Evolutionary conservation across 2,797 vertebrate genomes (phyloP), one percentile per base, ranked within the genome.

Genomic region (Acipenser oxyrinchus): DNA sequence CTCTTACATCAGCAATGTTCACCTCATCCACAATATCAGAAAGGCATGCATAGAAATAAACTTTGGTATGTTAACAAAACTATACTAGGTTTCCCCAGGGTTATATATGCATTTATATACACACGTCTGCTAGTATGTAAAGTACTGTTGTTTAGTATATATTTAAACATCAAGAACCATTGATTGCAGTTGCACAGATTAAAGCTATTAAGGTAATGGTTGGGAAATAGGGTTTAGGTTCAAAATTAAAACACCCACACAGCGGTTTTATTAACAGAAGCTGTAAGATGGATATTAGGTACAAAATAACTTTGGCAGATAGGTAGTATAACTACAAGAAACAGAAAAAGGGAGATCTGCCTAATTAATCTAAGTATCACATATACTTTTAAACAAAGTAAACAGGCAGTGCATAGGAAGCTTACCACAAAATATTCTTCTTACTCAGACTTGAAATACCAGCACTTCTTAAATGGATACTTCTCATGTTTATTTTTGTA

Each of bases 31-130:
- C 83, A 82, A 68, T 85, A 82, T 81, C 81, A 84, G 80, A 83
- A 89, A 92, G 89, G 93, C 93, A 94, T 96, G 95, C 94, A 94
- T 91, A 93, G 86, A 93, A 93, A 93, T 85, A 87, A 92, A 94
- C 91, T 95, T 96, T 95, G 93, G 92, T 94, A 90, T 91, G 88
- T 90, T 91, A 88, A 85, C 85, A 91, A 93, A 94, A 93, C 90
- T 91, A 87, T 79, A 92, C 88, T 86, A 80, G 87, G 88, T 89
- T 86, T 86, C 85, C 89, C 78, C 37, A 68, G 37, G 80, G 84
- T 69, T 87, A 86, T 90, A 91, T 89, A 90, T 89, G 89, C 87
- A 73, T 90, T 84, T 87, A 93, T 93, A 81, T 93, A 96, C 91
- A 93, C 71, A 87, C 78, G 74, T 72, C 76, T 78, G 73, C 82